Percentiles rank a stretch among this genome's conserved stretches.
Conservation (phyloP, 2,797 vertebrate genomes). For the Xenentodon cancila region DNA sequence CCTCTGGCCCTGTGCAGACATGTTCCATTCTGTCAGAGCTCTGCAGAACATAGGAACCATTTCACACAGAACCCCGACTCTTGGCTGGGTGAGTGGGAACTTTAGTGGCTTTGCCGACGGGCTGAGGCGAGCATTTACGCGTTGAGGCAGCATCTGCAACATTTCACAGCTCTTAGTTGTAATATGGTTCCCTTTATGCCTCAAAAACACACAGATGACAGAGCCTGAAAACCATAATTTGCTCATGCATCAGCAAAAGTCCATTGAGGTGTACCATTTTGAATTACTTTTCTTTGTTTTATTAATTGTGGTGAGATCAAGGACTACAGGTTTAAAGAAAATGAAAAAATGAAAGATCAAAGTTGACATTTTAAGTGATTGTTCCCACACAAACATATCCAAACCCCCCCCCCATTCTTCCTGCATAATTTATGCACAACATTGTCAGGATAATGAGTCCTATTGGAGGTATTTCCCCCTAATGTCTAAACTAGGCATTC, state of each 20-base stretch:
- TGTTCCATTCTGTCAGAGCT: conserved; percentile 79
- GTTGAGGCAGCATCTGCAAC: conserved; percentile 14
- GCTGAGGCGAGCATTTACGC: conserved; percentile 23
- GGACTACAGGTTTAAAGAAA: background rate
- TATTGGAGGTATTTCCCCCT: conserved; percentile 56
- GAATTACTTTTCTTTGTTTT: background rate
- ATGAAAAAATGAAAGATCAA: no score
- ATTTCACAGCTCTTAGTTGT: background rate
- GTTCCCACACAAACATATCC: background rate
- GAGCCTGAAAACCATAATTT: background rate
- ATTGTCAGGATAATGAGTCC: conserved; percentile 45
- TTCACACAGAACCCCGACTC: conserved; percentile 70
- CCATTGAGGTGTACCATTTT: background rate
- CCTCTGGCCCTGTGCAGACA: conserved; percentile 72
- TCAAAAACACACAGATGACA: conserved; percentile 1
- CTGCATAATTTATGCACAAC: conserved; percentile 33
- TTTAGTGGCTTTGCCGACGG: conserved; percentile 47
- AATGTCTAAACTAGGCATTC: conserved; percentile 64
- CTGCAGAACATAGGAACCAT: conserved; percentile 65
- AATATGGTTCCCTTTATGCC: background rate
- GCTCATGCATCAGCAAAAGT: conserved; percentile 2
- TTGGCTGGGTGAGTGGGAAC: conserved; percentile 64
- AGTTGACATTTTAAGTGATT: no score
- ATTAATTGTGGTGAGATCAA: background rate
- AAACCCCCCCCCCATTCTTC: conserved; percentile 34